Conservation (phyloP, 2,113 vertebrate species). For the Narcine bancroftii region DNA sequence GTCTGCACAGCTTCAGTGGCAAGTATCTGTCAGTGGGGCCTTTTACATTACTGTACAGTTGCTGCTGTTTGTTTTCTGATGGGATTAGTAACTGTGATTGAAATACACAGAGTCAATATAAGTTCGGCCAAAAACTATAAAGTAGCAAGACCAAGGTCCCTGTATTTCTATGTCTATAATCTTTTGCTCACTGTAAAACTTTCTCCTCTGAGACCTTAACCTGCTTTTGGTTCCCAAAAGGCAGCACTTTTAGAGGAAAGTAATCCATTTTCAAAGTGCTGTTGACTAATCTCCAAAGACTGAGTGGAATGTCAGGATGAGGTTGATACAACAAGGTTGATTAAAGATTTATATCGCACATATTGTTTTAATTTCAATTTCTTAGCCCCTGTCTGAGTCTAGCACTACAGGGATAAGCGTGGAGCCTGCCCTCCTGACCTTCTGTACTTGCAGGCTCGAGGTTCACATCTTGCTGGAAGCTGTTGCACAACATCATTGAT, state of each 20-base stretch:
- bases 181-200: conserved; percentile 44
- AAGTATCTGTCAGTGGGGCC: not conserved
- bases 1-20: not conserved
- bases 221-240: conserved; percentile 42
- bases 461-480: conserved; percentile 36
- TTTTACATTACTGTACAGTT: not conserved
- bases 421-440: conserved; percentile 38
- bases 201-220: conserved; percentile 43
- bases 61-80: conserved; percentile 35
- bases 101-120: conserved; percentile 19
- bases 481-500: conserved; percentile 25
- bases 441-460: not conserved
- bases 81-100: conserved; percentile 15
- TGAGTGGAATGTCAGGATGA: conserved; percentile 41
- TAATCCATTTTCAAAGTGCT: conserved; percentile 51
- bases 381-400: conserved; percentile 45
- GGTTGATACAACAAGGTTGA: conserved; percentile 41
- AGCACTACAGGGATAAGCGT: conserved; percentile 36
- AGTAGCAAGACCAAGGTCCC: conserved; percentile 17
- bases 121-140: conserved; percentile 27
- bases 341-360: conserved; percentile 53
- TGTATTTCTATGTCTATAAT: conserved; percentile 26
- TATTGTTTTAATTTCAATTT: conserved; percentile 47
- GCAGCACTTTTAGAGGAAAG: conserved; percentile 50
- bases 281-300: conserved; percentile 47